Evolutionary conservation across 2,797 vertebrate genomes (phyloP).

Genomic region (Leuciscus waleckii): DNA sequence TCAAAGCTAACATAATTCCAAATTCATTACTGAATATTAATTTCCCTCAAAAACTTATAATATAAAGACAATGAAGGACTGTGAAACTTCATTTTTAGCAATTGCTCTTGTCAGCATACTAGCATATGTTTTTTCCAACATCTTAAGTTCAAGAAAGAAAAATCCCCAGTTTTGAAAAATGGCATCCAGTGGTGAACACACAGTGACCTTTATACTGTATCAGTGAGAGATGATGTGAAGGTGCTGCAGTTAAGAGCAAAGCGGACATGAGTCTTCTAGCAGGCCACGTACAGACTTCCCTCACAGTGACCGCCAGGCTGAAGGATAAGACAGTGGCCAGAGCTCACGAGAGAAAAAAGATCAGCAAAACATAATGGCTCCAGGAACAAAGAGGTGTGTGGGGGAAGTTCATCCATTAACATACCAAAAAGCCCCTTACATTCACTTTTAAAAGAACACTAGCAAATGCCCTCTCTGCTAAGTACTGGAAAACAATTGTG

Average conservation of each 20-base stretch:
- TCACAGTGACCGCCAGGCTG: slow-evolving; percentile 14
- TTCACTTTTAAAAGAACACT: slow-evolving; percentile 7
- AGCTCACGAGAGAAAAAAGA: not conserved
- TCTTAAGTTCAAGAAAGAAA: not conserved
- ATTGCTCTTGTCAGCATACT: not conserved
- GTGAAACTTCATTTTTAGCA: not conserved
- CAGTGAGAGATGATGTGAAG: not conserved
- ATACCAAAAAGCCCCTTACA: slow-evolving; percentile 13
- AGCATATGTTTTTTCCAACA: not conserved
- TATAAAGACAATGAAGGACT: not conserved
- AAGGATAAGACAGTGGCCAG: slow-evolving; percentile 11
- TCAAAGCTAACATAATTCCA: not conserved
- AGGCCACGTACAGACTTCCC: not conserved
- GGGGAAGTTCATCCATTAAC: not conserved
- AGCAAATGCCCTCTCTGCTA: not conserved
- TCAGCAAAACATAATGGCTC: slow-evolving; percentile 27
- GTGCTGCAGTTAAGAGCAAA: not conserved
- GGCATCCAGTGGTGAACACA: not conserved
- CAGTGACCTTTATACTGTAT: not conserved
- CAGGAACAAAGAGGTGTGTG: slow-evolving; percentile 6
- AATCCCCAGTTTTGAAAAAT: not conserved
- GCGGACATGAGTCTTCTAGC: not conserved
- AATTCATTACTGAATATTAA: not conserved
- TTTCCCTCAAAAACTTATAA: not conserved
- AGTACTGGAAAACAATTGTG: not conserved